Conservation (phyloP, 2,888 invertebrate genomes). For the Cistogaster globosa region DNA sequence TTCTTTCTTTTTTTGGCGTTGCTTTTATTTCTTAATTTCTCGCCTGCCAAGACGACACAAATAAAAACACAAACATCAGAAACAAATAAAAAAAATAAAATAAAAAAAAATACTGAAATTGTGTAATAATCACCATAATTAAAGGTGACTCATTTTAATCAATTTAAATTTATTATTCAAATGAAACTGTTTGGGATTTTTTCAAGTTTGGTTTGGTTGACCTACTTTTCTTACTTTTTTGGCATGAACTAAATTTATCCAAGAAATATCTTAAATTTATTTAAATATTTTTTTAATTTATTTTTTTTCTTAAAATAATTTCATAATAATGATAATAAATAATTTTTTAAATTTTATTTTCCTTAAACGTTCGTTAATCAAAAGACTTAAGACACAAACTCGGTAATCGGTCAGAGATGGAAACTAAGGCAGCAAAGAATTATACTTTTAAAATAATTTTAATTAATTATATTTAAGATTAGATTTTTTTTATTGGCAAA, state of each 20-base stretch:
- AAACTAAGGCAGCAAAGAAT: neutral
- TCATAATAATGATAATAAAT: neutral
- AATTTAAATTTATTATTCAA: conserved; percentile 3
- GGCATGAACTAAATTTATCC: neutral
- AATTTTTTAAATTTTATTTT: no score
- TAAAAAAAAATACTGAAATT: conserved; percentile 28
- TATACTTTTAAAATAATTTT: no score
- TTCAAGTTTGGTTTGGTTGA: conserved; percentile 27
- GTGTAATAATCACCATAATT: conserved; percentile 35
- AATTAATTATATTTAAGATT: no score
- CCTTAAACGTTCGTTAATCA: neutral
- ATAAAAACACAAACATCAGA: neutral
- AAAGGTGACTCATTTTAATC: conserved; percentile 30
- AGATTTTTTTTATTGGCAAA: no score
- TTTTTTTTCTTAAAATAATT: neutral
- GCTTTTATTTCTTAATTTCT: neutral
- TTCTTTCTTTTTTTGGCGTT: neutral
- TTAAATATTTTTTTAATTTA: neutral
- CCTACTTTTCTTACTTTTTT: conserved; percentile 42
- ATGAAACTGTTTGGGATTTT: conserved; percentile 11
- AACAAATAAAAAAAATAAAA: conserved; percentile 1
- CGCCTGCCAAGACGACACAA: neutral
- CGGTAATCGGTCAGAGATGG: neutral
- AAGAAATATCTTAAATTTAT: neutral
- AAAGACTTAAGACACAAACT: conserved; percentile 50